Evolutionary conservation across 1,140 invertebrate species (phyloP).

Genomic region (Physella acuta): DNA sequence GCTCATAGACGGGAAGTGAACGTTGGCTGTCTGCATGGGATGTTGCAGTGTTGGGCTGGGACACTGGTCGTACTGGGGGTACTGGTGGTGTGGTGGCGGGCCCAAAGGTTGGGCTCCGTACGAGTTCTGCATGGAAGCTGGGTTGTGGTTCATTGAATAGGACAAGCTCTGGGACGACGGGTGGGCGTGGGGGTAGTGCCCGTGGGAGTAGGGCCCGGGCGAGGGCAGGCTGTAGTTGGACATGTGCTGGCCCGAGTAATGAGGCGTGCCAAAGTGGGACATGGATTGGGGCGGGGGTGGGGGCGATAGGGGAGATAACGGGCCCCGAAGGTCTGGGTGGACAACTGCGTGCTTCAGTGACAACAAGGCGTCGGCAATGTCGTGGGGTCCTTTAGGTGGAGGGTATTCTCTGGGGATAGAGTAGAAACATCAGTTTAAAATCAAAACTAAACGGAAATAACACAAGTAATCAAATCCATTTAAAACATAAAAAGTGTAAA

Average conservation of each 20-base stretch:
- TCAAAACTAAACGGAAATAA: background rate
- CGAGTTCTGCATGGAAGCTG: slow-evolving; percentile 26
- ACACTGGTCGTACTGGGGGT: slow-evolving; percentile 40
- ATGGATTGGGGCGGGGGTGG: slow-evolving; percentile 32
- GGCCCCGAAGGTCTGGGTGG: slow-evolving; percentile 66
- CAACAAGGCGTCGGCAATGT: slow-evolving; percentile 80
- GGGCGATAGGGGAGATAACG: slow-evolving; percentile 44
- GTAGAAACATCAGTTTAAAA: background rate
- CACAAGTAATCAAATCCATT: background rate
- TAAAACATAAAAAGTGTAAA: background rate
- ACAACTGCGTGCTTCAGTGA: slow-evolving; percentile 85
- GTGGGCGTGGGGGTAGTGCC: slow-evolving; percentile 14
- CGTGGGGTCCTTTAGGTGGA: slow-evolving; percentile 59
- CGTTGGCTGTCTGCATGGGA: slow-evolving; percentile 35
- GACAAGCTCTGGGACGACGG: slow-evolving; percentile 26
- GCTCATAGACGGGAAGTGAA: slow-evolving; percentile 81
- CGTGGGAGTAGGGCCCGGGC: slow-evolving; percentile 36
- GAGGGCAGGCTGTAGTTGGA: slow-evolving; percentile 33
- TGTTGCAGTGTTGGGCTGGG: slow-evolving; percentile 23
- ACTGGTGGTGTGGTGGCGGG: slow-evolving; percentile 9
- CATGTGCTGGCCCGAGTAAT: slow-evolving; percentile 17
- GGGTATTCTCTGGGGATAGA: slow-evolving; percentile 4
- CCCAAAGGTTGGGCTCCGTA: slow-evolving; percentile 17
- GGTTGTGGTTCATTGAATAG: slow-evolving; percentile 58
- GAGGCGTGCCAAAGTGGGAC: slow-evolving; percentile 26